A percentile compares a stretch with the other conserved stretches of the same genome.
Conservation (phyloP, 2,797 vertebrate genomes). For the Anisognathus igniventris region DNA sequence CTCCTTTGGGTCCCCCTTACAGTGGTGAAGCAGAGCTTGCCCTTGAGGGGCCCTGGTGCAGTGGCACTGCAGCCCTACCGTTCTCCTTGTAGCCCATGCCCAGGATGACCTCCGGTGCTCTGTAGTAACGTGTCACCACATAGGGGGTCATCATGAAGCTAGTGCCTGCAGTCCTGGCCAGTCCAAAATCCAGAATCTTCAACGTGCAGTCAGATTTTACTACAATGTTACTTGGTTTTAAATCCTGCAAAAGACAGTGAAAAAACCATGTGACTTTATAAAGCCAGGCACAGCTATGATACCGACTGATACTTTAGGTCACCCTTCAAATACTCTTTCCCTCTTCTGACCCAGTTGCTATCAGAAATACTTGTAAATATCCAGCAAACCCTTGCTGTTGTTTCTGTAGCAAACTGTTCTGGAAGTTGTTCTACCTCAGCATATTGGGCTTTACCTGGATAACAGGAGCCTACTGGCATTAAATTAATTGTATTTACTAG, state of each 20-base stretch:
- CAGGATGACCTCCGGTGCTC: conserved; percentile 97
- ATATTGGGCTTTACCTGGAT: not conserved
- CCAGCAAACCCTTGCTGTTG: not conserved
- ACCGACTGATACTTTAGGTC: not conserved
- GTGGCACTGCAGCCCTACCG: conserved; percentile 78
- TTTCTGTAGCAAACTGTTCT: not conserved
- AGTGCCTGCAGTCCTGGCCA: conserved; percentile 97
- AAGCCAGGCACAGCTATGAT: not conserved
- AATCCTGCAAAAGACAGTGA: conserved; percentile 78
- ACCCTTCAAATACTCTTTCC: not conserved
- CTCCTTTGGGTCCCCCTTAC: not conserved
- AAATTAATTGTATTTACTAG: not conserved
- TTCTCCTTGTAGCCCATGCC: conserved; percentile 99
- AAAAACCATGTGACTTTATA: not conserved
- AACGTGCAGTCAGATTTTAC: conserved; percentile 98
- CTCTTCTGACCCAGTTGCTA: not conserved
- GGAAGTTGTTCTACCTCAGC: not conserved
- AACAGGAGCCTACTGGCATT: not conserved
- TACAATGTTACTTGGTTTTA: conserved; percentile 99
- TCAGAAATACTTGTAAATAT: not conserved
- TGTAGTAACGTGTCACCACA: conserved; percentile 98
- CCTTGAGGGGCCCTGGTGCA: not conserved
- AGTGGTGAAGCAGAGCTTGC: not conserved
- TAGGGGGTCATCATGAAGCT: conserved; percentile 99
- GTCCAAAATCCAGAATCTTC: conserved; percentile 97